These are phyloP conservation scores for Aurelia aurita complex sp. Pacific DNA, from an alignment of 30 jellyfish, hydroid and myxozoan species.

Conservation along the genomic window DNA sequence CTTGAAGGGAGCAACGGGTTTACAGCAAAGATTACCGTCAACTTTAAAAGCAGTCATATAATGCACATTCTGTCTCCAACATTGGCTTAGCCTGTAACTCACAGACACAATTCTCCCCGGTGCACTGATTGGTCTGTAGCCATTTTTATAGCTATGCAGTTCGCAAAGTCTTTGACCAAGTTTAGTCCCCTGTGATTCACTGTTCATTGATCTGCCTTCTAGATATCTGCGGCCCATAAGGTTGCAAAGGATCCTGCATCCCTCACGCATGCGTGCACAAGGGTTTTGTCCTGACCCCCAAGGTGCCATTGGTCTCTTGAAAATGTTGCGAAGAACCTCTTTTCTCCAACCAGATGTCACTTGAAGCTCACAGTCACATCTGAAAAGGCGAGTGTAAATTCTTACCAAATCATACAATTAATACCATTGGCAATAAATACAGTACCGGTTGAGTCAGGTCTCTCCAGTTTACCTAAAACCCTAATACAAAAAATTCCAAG, in stretches of 20 bases:
- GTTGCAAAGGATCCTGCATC: conserved; percentile 63
- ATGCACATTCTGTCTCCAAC: conserved; percentile 48
- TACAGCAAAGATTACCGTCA: conserved; percentile 65
- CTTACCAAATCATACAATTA: too few relatives aligned
- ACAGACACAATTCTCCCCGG: conserved; percentile 60
- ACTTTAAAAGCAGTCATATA: conserved; percentile 41
- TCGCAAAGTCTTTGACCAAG: conserved; percentile 73
- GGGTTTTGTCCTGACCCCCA: conserved; percentile 68
- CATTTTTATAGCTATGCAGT: conserved; percentile 51
- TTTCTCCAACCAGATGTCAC: conserved; percentile 48
- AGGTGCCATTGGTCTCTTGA: conserved; percentile 50
- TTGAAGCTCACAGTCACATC: conserved; percentile 62
- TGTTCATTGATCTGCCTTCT: conserved; percentile 39
- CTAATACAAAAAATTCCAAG: too few relatives aligned
- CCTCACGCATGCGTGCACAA: conserved; percentile 59
- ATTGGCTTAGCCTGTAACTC: conserved; percentile 33
- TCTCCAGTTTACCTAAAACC: too few relatives aligned
- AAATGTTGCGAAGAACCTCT: conserved; percentile 22
- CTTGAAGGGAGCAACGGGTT: conserved; percentile 63
- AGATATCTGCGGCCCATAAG: conserved; percentile 58
- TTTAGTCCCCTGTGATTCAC: conserved; percentile 56
- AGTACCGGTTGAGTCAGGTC: too few relatives aligned
- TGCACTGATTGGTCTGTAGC: conserved; percentile 46
- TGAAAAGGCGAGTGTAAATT: not conserved
- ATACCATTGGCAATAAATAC: too few relatives aligned